Evolutionary conservation across 2,888 invertebrate species (phyloP).

Genomic region (Cataglyphis rosenhaueri): DNA sequence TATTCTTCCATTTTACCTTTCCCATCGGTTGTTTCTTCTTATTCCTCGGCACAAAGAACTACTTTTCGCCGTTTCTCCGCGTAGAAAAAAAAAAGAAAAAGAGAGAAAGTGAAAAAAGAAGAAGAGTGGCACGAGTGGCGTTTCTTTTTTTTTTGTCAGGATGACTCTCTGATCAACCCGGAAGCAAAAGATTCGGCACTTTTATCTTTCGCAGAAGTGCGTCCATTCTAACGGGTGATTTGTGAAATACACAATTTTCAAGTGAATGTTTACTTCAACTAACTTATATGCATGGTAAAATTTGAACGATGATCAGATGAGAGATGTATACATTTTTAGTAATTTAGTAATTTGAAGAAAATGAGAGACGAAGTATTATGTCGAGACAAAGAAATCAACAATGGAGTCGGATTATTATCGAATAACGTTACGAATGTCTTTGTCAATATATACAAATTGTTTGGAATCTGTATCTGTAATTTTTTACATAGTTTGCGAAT

Average conservation of each 20-base stretch:
- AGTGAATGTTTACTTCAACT: conserved; percentile 39
- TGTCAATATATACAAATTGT: not conserved
- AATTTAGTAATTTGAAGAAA: not conserved
- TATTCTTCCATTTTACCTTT: conserved; percentile 53
- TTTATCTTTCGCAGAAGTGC: conserved; percentile 72
- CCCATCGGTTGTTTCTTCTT: conserved; percentile 40
- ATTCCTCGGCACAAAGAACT: conserved; percentile 59
- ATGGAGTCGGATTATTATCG: not conserved
- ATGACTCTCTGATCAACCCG: conserved; percentile 65
- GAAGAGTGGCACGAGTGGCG: conserved; percentile 61
- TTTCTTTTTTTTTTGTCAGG: conserved; percentile 65
- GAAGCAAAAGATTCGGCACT: conserved; percentile 79
- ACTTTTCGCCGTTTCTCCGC: conserved; percentile 35
- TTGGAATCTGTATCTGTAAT: not conserved
- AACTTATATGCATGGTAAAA: conserved; percentile 43
- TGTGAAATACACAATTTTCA: conserved; percentile 47
- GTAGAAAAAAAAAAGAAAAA: not conserved
- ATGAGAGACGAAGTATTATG: conserved; percentile 13
- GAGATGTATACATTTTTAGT: conserved; percentile 21
- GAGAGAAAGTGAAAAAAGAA: conserved; percentile 32
- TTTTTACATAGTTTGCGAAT: not conserved
- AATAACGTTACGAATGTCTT: not conserved
- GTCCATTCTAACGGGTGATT: conserved; percentile 41
- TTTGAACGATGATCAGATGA: conserved; percentile 23
- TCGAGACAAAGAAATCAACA: conserved; percentile 15